Evolutionary conservation across 2,797 vertebrate genomes (phyloP).

Genomic region (Phataginus tetradactyla): DNA sequence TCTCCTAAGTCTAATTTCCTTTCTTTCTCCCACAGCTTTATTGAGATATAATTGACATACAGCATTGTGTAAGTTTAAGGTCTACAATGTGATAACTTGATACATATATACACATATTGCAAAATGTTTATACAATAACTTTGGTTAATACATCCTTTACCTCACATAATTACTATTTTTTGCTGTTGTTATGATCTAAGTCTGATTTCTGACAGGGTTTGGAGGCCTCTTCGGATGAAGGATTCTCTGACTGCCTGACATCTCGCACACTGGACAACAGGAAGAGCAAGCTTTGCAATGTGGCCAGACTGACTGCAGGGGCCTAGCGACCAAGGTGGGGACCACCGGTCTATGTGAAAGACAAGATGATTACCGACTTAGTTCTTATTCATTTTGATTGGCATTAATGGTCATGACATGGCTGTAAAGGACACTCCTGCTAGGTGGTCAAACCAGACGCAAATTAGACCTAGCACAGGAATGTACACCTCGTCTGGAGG

Average conservation of each 20-base stretch:
- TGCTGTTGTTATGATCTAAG: background rate
- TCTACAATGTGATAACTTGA: background rate
- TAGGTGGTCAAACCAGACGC: background rate
- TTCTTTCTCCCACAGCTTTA: background rate
- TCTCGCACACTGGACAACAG: background rate
- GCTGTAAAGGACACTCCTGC: background rate
- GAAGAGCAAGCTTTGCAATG: background rate
- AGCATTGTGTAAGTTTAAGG: background rate
- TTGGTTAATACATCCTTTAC: background rate
- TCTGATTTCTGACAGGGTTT: background rate
- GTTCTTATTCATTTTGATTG: background rate
- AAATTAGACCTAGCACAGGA: background rate
- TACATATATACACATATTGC: background rate
- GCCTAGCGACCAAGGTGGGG: background rate
- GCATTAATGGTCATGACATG: background rate
- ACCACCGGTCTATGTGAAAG: background rate
- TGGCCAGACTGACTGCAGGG: background rate
- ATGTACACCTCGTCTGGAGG: background rate
- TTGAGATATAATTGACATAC: background rate
- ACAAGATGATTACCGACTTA: background rate
- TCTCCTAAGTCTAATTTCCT: background rate
- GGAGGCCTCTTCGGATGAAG: background rate
- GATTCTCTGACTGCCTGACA: too few relatives aligned
- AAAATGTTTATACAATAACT: background rate
- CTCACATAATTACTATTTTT: background rate